phyloP scores from a whole-genome alignment of 2,113 vertebrate species.

The Alethe castanea region DNA sequence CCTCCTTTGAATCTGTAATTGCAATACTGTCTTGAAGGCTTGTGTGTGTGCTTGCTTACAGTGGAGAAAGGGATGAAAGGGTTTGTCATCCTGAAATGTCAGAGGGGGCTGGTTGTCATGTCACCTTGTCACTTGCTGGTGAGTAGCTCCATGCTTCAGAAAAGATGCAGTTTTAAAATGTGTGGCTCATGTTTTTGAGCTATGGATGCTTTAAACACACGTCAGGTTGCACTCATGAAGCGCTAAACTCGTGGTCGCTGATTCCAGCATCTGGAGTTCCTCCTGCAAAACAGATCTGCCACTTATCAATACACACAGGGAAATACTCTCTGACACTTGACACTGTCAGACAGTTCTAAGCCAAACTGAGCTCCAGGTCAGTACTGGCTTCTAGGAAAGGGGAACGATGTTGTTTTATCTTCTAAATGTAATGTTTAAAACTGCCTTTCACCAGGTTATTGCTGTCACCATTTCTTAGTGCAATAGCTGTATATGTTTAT shows the following conservation, averaged over 20 bases:
- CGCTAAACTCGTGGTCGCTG: accelerated
- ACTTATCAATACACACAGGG: not conserved
- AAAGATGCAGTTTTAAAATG: not conserved
- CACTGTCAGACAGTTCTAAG: not conserved
- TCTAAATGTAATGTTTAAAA: not conserved
- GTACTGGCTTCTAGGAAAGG: not conserved
- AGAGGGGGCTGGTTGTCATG: not conserved
- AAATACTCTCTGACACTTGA: not conserved
- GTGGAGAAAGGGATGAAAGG: not conserved
- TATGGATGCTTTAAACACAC: not conserved
- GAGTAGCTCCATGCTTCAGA: not conserved
- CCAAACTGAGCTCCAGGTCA: not conserved
- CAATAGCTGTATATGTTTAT: not conserved
- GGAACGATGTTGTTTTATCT: constrained; percentile 24
- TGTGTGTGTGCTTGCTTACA: not conserved
- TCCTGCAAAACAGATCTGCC: not conserved
- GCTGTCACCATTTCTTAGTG: not conserved
- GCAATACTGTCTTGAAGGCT: not conserved
- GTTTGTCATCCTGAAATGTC: not conserved
- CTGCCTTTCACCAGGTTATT: not conserved
- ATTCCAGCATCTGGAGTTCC: constrained; percentile 10
- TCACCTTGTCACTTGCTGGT: not conserved
- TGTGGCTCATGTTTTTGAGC: not conserved
- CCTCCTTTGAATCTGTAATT: not conserved
- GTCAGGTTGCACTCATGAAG: not conserved